A percentile compares a stretch with the other conserved stretches of the same genome.
Conservation (phyloP, 53 echinoderm and acorn worm species). For the Mesocentrotus franciscanus region DNA sequence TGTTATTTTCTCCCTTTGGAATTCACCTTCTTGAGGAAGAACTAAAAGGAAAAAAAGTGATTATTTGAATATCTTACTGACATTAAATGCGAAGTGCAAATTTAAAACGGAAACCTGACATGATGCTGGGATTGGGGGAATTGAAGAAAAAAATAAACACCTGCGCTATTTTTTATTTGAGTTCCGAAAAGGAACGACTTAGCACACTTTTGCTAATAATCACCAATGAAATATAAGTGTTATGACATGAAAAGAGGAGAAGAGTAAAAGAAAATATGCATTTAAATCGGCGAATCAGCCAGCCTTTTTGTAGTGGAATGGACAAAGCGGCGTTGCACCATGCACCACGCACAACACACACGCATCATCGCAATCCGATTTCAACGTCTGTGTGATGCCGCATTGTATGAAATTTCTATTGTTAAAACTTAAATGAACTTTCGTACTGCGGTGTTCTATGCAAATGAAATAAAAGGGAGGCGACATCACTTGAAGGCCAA, state of each 20-base stretch:
- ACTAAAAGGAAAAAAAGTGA: neutral
- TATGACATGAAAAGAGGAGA: neutral
- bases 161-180: neutral
- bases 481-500: slow-evolving; percentile 17
- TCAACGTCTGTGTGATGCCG: slow-evolving; percentile 1
- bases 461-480: neutral
- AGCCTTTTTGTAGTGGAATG: neutral
- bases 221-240: neutral
- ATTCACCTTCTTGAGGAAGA: neutral
- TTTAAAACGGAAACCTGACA: slow-evolving; percentile 11
- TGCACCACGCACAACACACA: neutral
- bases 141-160: neutral
- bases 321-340: neutral
- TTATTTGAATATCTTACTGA: slow-evolving; percentile 18
- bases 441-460: slow-evolving; percentile 5
- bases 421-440: slow-evolving; percentile 21
- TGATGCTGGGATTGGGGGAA: neutral
- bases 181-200: neutral
- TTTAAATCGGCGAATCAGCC: slow-evolving; percentile 12
- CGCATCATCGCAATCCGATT: slow-evolving; percentile 39
- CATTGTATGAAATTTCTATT: slow-evolving; percentile 22
- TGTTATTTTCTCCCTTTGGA: neutral
- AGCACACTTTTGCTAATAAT: slow-evolving; percentile 7
- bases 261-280: neutral
- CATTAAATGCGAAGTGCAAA: neutral